Conservation (phyloP, 2,888 invertebrate species). For the Harpagoxenus sublaevis region DNA sequence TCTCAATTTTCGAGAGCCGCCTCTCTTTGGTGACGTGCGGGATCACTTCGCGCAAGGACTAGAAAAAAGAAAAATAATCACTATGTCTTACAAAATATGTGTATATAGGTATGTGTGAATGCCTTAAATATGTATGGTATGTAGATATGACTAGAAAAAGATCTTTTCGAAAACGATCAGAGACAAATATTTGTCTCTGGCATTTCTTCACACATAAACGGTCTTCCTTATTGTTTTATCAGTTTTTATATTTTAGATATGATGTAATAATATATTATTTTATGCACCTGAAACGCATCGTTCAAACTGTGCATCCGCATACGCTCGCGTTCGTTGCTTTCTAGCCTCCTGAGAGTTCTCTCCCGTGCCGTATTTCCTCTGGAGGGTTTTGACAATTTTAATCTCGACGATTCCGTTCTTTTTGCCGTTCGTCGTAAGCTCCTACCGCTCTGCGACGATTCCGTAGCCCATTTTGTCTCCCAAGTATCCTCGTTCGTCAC, state of each 20-base stretch:
- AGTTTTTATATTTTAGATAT: neutral
- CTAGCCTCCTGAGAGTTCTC: conserved; percentile 91
- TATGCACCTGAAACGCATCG: conserved; percentile 91
- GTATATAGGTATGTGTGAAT: neutral
- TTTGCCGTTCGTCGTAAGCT: conserved; percentile 70
- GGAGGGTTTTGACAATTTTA: conserved; percentile 75
- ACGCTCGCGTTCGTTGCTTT: conserved; percentile 93
- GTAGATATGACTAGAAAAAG: neutral
- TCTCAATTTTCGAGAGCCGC: conserved; percentile 93
- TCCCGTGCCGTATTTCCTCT: conserved; percentile 87
- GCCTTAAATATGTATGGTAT: neutral
- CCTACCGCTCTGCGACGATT: conserved; percentile 65
- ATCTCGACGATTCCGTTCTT: conserved; percentile 72
- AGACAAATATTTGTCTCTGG: neutral
- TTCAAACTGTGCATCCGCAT: conserved; percentile 94
- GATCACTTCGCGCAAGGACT: conserved; percentile 92
- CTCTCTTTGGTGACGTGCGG: conserved; percentile 93
- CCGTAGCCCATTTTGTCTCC: conserved; percentile 75
- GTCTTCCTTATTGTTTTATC: neutral
- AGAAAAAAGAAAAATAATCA: conserved; percentile 62
- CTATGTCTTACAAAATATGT: neutral
- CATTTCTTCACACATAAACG: neutral
- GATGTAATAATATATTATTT: conserved; percentile 40
- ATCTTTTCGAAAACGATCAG: neutral
- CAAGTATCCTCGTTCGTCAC: conserved; percentile 78